These are phyloP conservation scores for Poecilia gillii DNA, from an alignment of 2,797 vertebrate genomes.

Conservation along the genomic window DNA sequence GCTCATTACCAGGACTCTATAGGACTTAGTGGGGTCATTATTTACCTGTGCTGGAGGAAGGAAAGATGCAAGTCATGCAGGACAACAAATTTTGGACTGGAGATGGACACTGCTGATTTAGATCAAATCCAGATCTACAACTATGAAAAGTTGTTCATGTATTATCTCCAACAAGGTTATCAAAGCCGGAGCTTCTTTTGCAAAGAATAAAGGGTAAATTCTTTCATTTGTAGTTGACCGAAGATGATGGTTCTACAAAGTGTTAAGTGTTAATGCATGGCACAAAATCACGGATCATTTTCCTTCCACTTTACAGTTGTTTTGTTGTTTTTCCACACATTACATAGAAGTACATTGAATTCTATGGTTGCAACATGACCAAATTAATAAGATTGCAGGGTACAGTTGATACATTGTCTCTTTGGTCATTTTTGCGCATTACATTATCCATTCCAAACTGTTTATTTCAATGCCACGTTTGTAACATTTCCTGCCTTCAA, in stretches of 20 bases:
- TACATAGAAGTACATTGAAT: not conserved
- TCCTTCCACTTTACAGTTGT: not conserved
- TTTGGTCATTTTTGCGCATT: not conserved
- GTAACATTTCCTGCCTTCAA: conserved; percentile 36
- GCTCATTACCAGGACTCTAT: not conserved
- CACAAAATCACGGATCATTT: not conserved
- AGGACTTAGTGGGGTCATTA: not conserved
- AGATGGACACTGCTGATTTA: too few species aligned
- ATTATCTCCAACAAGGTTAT: not conserved
- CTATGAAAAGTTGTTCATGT: not conserved
- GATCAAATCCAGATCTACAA: not conserved
- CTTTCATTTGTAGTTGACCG: not conserved
- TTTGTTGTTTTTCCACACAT: not conserved
- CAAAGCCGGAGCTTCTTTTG: not conserved
- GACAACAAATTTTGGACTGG: not conserved
- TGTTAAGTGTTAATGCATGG: not conserved
- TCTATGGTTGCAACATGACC: not conserved
- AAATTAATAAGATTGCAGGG: not conserved
- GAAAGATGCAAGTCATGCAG: not conserved
- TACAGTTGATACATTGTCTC: conserved; percentile 21
- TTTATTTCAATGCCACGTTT: not conserved
- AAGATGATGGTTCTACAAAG: not conserved
- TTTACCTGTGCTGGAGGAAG: not conserved
- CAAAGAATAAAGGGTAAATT: not conserved
- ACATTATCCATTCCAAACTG: not conserved